Conservation (phyloP, 2,797 vertebrate genomes). For the Prunella strophiata region DNA sequence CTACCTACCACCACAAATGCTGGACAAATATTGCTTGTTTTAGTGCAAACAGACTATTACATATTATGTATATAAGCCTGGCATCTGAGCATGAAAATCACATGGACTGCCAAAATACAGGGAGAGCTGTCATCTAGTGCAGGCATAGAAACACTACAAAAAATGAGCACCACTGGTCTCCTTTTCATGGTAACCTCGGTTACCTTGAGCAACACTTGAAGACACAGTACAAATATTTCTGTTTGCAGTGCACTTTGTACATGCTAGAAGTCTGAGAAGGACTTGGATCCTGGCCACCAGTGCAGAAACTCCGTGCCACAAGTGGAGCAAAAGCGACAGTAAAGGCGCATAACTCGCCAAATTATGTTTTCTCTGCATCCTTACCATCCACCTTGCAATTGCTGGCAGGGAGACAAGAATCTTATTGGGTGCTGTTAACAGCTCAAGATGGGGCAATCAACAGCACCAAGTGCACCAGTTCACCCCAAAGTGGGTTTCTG, state of each 20-base stretch:
- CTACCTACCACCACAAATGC: background rate
- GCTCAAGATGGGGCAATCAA: background rate
- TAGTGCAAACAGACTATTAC: background rate
- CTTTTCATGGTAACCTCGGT: background rate
- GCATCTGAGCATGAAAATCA: background rate
- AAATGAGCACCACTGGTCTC: background rate
- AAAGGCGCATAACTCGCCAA: background rate
- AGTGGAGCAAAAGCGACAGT: background rate
- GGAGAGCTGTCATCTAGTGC: background rate
- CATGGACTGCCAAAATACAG: background rate
- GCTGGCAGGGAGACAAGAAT: background rate
- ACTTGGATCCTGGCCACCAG: background rate
- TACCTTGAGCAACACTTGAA: background rate
- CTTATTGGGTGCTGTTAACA: background rate
- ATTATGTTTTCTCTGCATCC: background rate
- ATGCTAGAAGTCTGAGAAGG: background rate
- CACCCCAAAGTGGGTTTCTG: background rate
- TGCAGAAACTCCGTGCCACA: background rate
- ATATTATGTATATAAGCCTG: background rate
- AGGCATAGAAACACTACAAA: background rate
- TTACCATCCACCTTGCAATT: background rate
- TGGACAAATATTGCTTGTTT: background rate
- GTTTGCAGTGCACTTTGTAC: background rate
- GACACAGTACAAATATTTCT: background rate
- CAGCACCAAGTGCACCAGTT: background rate